Percentiles rank a stretch among this genome's conserved stretches.
These are phyloP conservation scores for Galaxias olidus DNA, from an alignment of 2,797 vertebrate species.

Conservation along the genomic window DNA sequence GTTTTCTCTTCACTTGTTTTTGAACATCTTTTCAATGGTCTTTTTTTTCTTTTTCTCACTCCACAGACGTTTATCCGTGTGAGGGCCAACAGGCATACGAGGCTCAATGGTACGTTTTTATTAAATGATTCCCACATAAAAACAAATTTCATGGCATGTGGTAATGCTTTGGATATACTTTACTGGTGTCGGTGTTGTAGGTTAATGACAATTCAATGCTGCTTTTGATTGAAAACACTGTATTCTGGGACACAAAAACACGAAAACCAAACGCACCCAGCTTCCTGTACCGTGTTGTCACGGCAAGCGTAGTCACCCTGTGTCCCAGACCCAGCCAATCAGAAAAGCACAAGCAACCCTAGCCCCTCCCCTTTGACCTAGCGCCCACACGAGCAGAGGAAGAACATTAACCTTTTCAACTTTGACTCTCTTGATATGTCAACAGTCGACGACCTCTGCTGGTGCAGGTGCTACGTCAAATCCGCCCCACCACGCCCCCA, in stretches of 20 bases:
- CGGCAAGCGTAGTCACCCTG: slow-evolving; percentile 8
- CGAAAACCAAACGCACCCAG: too few relatives aligned
- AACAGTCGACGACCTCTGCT: slow-evolving; percentile 84
- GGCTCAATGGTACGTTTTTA: slow-evolving; percentile 88
- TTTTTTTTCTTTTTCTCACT: slow-evolving; percentile 4
- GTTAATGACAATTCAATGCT: too few relatives aligned
- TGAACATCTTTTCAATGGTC: neutral
- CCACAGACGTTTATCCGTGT: slow-evolving; percentile 92
- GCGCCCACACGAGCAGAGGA: slow-evolving; percentile 82
- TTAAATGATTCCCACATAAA: slow-evolving; percentile 3
- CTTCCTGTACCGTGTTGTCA: too few relatives aligned
- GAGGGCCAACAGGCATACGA: slow-evolving; percentile 93
- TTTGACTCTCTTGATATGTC: slow-evolving; percentile 80
- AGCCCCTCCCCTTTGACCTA: slow-evolving; percentile 62
- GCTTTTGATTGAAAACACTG: too few relatives aligned
- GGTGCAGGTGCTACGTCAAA: slow-evolving; percentile 84
- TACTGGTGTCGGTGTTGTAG: too few relatives aligned
- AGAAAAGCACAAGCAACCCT: slow-evolving; percentile 42
- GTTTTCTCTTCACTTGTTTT: neutral
- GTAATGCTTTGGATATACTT: too few relatives aligned
- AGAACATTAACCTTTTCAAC: slow-evolving; percentile 76
- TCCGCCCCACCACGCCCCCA: slow-evolving; percentile 73
- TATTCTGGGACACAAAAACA: too few relatives aligned
- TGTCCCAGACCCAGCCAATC: slow-evolving; percentile 27
- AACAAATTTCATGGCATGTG: too few relatives aligned